phyloP scores from a whole-genome alignment of 2,113 vertebrate species.

The Gorsachius goisagi region DNA sequence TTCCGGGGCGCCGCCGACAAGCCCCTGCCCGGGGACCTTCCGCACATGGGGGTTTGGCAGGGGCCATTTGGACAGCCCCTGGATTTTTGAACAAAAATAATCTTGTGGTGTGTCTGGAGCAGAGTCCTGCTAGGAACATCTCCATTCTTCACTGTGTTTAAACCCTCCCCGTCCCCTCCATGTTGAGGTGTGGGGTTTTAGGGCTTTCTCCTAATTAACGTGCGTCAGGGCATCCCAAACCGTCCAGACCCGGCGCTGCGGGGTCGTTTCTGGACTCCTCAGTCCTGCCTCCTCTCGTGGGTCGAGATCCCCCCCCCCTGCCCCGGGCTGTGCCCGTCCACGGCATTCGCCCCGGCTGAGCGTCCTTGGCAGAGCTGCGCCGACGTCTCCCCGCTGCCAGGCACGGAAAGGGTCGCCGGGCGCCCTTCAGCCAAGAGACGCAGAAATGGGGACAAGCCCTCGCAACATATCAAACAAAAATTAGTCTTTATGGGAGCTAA shows the following conservation, averaged over 20 bases:
- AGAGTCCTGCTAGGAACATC: no score
- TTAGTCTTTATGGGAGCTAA: background rate
- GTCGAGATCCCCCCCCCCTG: no score
- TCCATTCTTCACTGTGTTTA: background rate
- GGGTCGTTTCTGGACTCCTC: background rate
- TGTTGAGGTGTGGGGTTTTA: background rate
- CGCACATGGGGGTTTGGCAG: background rate
- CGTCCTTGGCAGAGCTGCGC: background rate
- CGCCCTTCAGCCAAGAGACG: background rate
- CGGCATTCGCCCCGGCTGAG: accelerated
- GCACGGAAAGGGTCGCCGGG: background rate
- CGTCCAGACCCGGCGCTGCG: accelerated
- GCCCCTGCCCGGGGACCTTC: background rate
- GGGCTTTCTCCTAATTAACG: no score
- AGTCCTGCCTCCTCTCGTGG: background rate
- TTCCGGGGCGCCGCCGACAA: background rate
- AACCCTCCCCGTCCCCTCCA: background rate
- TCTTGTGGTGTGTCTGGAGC: background rate
- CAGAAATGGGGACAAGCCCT: background rate
- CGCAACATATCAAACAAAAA: background rate
- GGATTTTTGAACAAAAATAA: background rate
- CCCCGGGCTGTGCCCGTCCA: background rate
- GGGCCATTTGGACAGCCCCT: background rate
- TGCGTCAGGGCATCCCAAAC: background rate
- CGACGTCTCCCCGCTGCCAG: accelerated